Percentiles rank a stretch among this genome's conserved stretches.
Evolutionary conservation across 2,888 invertebrate species (phyloP).

Genomic region (Hartigia nigra): DNA sequence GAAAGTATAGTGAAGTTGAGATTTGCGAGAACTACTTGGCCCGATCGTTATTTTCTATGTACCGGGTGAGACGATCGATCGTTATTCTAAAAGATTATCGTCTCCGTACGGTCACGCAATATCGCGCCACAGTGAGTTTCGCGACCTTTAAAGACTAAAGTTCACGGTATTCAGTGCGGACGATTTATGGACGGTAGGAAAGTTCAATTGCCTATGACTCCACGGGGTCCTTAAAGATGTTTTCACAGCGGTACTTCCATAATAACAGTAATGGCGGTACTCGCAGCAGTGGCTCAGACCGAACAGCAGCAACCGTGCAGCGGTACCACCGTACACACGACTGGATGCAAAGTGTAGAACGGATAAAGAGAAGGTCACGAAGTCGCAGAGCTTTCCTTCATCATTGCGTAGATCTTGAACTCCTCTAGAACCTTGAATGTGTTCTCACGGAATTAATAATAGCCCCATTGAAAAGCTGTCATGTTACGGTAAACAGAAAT

Average conservation of each 20-base stretch:
- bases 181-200: slow-evolving; percentile 54
- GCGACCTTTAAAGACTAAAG: slow-evolving; percentile 63
- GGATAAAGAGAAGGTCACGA: neutral
- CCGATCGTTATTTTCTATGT: neutral
- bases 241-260: neutral
- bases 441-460: slow-evolving; percentile 1
- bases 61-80: neutral
- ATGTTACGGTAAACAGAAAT: slow-evolving; percentile 7
- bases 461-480: neutral
- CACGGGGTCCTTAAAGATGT: slow-evolving; percentile 4
- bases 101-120: neutral
- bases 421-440: neutral
- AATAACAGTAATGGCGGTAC: neutral
- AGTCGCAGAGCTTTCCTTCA: neutral
- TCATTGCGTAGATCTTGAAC: neutral
- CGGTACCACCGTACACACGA: neutral
- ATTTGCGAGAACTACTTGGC: neutral
- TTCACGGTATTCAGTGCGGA: slow-evolving; percentile 59
- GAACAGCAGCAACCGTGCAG: neutral
- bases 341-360: neutral
- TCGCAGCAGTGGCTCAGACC: neutral
- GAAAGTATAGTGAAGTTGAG: neutral
- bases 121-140: slow-evolving; percentile 38
- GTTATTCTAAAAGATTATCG: neutral
- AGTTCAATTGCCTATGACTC: slow-evolving; percentile 54